Base-by-base conservation (phyloP, 92 coral and sea anemone genomes). In the Epizoanthus illoricatus region DNA sequence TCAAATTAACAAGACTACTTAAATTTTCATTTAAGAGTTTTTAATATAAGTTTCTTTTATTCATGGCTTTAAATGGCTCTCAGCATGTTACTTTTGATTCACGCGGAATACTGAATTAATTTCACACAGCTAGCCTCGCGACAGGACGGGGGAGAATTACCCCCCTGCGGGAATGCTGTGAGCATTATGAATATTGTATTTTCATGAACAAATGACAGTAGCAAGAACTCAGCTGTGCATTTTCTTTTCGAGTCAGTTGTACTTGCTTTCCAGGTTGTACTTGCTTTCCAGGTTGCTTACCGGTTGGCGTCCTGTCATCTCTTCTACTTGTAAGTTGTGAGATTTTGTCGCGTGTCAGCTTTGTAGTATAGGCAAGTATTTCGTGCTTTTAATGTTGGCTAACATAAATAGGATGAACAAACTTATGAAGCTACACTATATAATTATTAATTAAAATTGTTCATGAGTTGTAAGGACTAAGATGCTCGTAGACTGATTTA, bases 261-360 rank as follows among this genome's bases (percentile, higher is more conserved):
- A 49, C 12, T 71, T 71, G 76, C 60, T 20, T 69, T 33, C 73
- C 45, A 40, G 5, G 36, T 71, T 49, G 59, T n/a, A n/a, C n/a
- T 71, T 71, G 76, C 60, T 20, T 69, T 33, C 73, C 45, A 40
- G 5, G 36, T 71, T 49, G 59, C 4, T 56, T 43, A 71, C 17
- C 52, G 19, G 59, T 71, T 5, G 33, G 17, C 36, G 0, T 12
- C 19, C 20, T 68, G 72, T 68, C 52, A 12, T 43, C 72, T 71
- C 18, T 18, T 71, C 24, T 7, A 4, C 16, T 71, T 71, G 59
- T n/a, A 47, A 71, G 42, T 49, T 49, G 56, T 49, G 1, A 13
- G 56, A 71, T 45, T 39, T 47, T 49, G 57, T 71, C 76, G 76
- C 57, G 58, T 71, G 76, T 71, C 6, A 18, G 73, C 36, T n/a